A percentile compares a stretch with the other conserved stretches of the same genome.
These are phyloP conservation scores for Mongoloraphidia duomilia DNA, from an alignment of 2,888 invertebrate genomes.

Conservation along the genomic window DNA sequence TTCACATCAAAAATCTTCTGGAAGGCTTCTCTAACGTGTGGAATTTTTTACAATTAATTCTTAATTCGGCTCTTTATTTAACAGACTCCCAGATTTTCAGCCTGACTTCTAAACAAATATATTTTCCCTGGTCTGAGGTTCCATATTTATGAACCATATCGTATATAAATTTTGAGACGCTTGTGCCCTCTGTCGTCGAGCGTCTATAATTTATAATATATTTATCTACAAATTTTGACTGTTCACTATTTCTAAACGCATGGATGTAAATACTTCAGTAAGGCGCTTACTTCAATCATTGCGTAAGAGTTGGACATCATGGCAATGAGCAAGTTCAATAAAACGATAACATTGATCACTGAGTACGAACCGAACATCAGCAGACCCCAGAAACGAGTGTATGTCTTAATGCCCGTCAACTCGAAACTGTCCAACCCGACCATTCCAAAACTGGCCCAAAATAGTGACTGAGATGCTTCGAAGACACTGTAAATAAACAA, in stretches of 20 bases:
- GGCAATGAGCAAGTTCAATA: constrained; percentile 86
- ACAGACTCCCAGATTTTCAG: too few relatives aligned
- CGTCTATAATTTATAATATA: neutral
- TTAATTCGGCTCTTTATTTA: too few relatives aligned
- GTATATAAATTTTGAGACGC: too few relatives aligned
- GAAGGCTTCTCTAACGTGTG: too few relatives aligned
- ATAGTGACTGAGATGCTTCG: constrained; percentile 87
- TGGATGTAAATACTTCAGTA: neutral
- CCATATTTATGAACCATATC: too few relatives aligned
- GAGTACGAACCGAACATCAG: constrained; percentile 94
- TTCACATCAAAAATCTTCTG: too few relatives aligned
- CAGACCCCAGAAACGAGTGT: constrained; percentile 88
- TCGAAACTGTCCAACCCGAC: constrained; percentile 81
- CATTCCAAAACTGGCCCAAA: constrained; percentile 93
- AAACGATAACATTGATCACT: constrained; percentile 86
- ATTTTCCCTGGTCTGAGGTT: too few relatives aligned
- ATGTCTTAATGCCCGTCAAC: constrained; percentile 72
- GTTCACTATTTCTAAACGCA: neutral
- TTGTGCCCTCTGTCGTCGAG: too few relatives aligned
- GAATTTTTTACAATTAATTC: too few relatives aligned
- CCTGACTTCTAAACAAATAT: too few relatives aligned
- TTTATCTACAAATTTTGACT: too few relatives aligned
- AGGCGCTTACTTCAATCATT: constrained; percentile 65
- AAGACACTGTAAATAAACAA: constrained; percentile 51
- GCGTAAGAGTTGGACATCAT: constrained; percentile 98